Conservation (phyloP, 2,797 vertebrate species). For the Champsocephalus esox region DNA sequence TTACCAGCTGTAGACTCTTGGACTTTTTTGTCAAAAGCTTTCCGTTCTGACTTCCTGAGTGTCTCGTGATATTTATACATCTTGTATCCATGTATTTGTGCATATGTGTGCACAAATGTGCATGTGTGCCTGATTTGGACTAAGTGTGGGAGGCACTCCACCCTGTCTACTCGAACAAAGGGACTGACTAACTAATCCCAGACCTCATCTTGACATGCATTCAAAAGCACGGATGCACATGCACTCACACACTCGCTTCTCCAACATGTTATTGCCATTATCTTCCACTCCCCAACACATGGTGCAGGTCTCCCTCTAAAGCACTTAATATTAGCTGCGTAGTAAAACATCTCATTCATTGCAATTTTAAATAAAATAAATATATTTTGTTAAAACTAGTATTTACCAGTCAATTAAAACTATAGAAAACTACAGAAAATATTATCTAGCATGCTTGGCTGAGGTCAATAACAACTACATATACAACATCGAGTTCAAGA, state of each 20-base stretch:
- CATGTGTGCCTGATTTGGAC: slow-evolving; percentile 51
- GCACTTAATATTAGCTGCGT: background rate
- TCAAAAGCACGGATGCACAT: slow-evolving; percentile 26
- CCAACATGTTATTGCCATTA: slow-evolving; percentile 8
- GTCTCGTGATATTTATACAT: slow-evolving; percentile 35
- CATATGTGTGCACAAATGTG: slow-evolving; percentile 16
- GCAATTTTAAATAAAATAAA: no score
- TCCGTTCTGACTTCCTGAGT: slow-evolving; percentile 7
- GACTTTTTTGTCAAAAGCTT: slow-evolving; percentile 3
- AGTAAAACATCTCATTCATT: background rate
- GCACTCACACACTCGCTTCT: slow-evolving; percentile 5
- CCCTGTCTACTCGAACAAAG: slow-evolving; percentile 72
- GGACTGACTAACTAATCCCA: slow-evolving; percentile 72
- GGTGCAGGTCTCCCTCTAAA: background rate
- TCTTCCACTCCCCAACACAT: slow-evolving; percentile 8
- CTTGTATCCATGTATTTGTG: slow-evolving; percentile 14
- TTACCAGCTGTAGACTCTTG: slow-evolving; percentile 9
- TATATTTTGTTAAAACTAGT: background rate
- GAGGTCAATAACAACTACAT: background rate
- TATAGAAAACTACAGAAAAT: background rate
- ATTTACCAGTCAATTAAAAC: background rate
- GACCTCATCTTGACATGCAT: slow-evolving; percentile 59
- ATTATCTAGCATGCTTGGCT: background rate
- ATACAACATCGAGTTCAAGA: background rate
- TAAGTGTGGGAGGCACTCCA: slow-evolving; percentile 63